phyloP scores from a whole-genome alignment of 2,113 vertebrate genomes.

The Balaenoptera acutorostrata region DNA sequence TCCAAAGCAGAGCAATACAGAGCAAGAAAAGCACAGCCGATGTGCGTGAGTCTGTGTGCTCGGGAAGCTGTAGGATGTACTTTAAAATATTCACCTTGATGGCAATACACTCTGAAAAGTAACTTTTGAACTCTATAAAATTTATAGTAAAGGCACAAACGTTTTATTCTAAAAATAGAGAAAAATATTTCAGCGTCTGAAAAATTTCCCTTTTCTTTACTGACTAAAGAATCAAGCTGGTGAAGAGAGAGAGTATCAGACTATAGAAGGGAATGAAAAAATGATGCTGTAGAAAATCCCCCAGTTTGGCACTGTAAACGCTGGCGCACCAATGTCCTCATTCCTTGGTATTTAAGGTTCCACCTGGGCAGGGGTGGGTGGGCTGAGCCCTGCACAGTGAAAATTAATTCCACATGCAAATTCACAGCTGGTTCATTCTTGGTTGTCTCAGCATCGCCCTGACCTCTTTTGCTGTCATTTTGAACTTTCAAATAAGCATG shows the following conservation, averaged over 20 bases:
- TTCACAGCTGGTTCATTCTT: not conserved
- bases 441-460: not conserved
- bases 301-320: accelerated
- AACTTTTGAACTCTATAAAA: not conserved
- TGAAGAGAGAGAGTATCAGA: not conserved
- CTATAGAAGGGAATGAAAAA: not conserved
- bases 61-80: not conserved
- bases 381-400: not conserved
- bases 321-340: not conserved
- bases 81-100: not conserved
- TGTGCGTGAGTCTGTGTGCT: not conserved
- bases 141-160: not conserved
- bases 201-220: not conserved
- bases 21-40: not conserved
- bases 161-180: not conserved
- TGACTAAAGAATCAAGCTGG: not conserved
- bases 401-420: not conserved
- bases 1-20: not conserved
- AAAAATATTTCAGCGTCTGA: not conserved
- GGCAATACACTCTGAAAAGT: not conserved
- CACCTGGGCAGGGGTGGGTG: too few species aligned
- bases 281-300: not conserved
- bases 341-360: not conserved
- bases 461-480: not conserved
- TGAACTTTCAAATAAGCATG: not conserved